These are phyloP conservation scores for Leucophenga maculata DNA, from an alignment of 2,888 invertebrate species.

Conservation along the genomic window DNA sequence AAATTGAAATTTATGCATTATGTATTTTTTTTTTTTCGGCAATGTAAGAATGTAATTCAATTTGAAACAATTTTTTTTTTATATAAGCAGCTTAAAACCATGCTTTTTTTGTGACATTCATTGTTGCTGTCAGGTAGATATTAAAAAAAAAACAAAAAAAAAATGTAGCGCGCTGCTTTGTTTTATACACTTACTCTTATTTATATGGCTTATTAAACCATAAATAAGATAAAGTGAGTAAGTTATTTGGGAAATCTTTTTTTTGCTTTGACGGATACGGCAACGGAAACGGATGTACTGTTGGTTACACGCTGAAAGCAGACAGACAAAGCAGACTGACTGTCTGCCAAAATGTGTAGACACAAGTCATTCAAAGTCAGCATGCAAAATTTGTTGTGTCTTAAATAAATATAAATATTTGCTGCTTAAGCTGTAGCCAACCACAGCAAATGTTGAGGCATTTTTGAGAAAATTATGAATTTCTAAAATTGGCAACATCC, in stretches of 20 bases:
- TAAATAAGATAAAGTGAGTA: constrained; percentile 41
- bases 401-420: constrained; percentile 30
- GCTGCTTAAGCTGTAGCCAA: background rate
- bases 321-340: no score
- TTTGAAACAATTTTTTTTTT: background rate
- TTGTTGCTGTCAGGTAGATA: no score
- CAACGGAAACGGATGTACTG: constrained; percentile 4
- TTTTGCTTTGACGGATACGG: constrained; percentile 18
- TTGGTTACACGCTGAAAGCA: background rate
- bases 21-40: constrained; percentile 38
- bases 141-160: no score
- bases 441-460: constrained; percentile 35
- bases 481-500: constrained; percentile 59
- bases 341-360: no score
- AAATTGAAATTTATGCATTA: constrained; percentile 38
- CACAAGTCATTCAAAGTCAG: background rate
- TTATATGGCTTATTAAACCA: constrained; percentile 51
- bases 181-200: no score
- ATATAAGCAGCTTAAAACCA: background rate
- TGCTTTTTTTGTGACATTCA: background rate
- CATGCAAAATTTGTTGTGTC: constrained; percentile 23
- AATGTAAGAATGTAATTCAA: background rate
- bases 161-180: no score
- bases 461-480: constrained; percentile 56
- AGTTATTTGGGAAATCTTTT: background rate